Evolutionary conservation across 2,797 vertebrate genomes (phyloP), one percentile per base, ranked within the genome.

Genomic region (Anolis apletophallus): DNA sequence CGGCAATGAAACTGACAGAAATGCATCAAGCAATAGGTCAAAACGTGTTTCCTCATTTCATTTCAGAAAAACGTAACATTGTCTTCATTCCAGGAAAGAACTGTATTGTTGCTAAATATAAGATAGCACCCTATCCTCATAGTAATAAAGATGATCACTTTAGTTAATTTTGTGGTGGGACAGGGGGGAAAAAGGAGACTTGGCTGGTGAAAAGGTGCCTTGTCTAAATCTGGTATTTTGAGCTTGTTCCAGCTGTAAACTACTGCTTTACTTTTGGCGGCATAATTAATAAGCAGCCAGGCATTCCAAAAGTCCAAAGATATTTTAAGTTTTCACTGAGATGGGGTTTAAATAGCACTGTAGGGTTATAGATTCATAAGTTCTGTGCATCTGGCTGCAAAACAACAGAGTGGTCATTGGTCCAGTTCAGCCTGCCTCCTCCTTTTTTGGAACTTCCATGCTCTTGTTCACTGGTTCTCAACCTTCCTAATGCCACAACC

Each of bases 41-140:
- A 26, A 74, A 40, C 59, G 10, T 21, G 9, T 81, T 83, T 3
- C 64, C 40, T 26, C 87, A 46, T 36, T 0, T 0, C 36, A 12
- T 74, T 74, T 74, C 68, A 71, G 68, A n/a, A 71, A 71, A 71
- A 34, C 10, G 19, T 8, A 16, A 34, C 32, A 71, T 71, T 17
- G 2, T 64, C 29, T 29, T 64, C 34, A 78, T 85, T 80, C 78
- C 34, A 78, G n/a, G 46, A 85, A 32, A 81, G 74, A 23, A 13
- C 5, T 79, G 72, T 77, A 52, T 87, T 68, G 9, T 69, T 75
- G n/a, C 17, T n/a, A 26, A n/a, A 67, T 68, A n/a, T 50, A 82
- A 73, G n/a, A 68, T 3, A 79, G 26, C 14, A 54, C n/a, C 23
- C 32, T 55, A 17, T 54, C 23, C 40, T 57, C 57, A 11, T 73